Conservation (phyloP, 2,113 vertebrate genomes). For the Gopherus evgoodei region DNA sequence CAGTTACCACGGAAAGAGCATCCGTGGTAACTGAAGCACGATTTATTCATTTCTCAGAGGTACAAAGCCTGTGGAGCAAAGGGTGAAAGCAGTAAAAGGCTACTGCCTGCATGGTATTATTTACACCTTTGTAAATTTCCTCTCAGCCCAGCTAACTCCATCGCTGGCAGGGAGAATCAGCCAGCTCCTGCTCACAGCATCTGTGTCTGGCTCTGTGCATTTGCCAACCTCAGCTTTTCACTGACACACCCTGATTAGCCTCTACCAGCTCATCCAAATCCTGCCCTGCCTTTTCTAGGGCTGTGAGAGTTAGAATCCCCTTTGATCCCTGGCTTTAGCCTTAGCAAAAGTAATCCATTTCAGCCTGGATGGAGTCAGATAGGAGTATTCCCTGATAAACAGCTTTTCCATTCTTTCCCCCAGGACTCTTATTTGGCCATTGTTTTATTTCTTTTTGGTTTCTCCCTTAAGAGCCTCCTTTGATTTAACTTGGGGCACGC, state of each 20-base stretch:
- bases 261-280: neutral
- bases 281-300: neutral
- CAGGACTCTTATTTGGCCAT: neutral
- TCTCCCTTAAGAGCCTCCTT: neutral
- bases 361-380: neutral
- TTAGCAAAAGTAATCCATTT: neutral
- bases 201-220: neutral
- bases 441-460: neutral
- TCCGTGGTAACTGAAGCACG: neutral
- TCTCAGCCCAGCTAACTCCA: neutral
- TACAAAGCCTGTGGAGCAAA: neutral
- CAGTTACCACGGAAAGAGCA: neutral
- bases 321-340: neutral
- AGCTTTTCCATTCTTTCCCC: neutral
- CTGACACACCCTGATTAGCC: neutral
- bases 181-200: neutral
- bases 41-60: neutral
- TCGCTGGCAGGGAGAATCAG: neutral
- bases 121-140: neutral
- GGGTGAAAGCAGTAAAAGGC: neutral
- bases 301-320: neutral
- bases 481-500: neutral
- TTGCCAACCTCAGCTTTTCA: neutral
- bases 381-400: neutral
- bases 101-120: neutral